Percentiles rank a stretch among this genome's conserved stretches.
phyloP scores from a whole-genome alignment of 2,888 invertebrate genomes.

The Eupithecia exiguata region DNA sequence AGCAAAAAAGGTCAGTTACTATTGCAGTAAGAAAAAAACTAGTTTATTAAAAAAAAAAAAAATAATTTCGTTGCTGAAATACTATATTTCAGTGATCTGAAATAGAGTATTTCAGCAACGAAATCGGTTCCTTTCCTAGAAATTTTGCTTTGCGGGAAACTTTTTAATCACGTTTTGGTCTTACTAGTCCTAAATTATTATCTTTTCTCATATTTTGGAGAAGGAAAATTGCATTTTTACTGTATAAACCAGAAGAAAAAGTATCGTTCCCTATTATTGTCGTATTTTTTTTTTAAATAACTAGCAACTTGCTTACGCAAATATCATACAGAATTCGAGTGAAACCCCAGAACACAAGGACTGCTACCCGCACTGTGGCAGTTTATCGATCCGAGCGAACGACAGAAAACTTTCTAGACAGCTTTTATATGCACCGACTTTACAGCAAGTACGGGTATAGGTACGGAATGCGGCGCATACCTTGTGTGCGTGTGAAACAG shows the following conservation, averaged over 20 bases:
- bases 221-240: not conserved
- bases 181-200: not conserved
- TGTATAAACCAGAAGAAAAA: not conserved
- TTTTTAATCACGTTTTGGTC: not conserved
- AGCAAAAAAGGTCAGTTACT: not conserved
- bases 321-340: slow-evolving; percentile 12
- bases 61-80: no score
- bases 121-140: not conserved
- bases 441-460: slow-evolving; percentile 67
- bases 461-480: slow-evolving; percentile 46
- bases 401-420: slow-evolving; percentile 85
- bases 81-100: no score
- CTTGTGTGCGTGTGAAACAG: slow-evolving; percentile 42
- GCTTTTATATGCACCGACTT: slow-evolving; percentile 84
- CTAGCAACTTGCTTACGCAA: not conserved
- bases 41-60: no score
- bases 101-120: no score
- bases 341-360: slow-evolving; percentile 16
- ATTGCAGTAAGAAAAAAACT: no score
- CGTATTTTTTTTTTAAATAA: no score
- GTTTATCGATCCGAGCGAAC: slow-evolving; percentile 79
- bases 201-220: not conserved
- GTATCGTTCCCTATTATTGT: not conserved
- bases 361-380: slow-evolving; percentile 39
- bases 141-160: not conserved